Base-by-base conservation (phyloP, 2,888 invertebrate species). In the Digitonthophagus gazella region DNA sequence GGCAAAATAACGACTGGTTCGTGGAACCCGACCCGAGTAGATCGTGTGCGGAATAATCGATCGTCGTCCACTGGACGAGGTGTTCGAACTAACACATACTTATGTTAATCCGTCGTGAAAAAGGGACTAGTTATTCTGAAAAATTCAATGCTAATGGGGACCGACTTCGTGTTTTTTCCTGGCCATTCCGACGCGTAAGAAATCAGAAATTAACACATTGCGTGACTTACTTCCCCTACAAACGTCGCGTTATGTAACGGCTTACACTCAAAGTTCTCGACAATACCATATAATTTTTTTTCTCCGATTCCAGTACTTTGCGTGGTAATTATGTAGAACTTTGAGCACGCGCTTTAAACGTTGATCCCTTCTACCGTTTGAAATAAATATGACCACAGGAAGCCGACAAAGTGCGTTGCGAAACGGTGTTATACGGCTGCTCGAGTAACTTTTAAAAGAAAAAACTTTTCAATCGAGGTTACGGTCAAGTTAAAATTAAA, bases 41-140 rank as follows among this genome's bases (percentile, higher is more conserved):
- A 76, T 76, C 75, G 72, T 74, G 73, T 74, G 65, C 69, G 67
- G 75, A 75, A 76, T 75, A 76, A 76, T 76, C 76, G 75, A 77
- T 76, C 72, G 28, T 72, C 72, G 69, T 73, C 15, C 57, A 54
- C 28, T 44, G 3, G 28, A 44, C 28, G 28, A 44, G 44, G 20
- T 20, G 20, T 56, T 66, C 22, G 16, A 65, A 19, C 28, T 58
- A 44, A 74, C 67, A 70, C 76, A 77, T 77, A 75, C 75, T 77
- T 77, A 77, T 77, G 77, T 73, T 76, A 77, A 77, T 77, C 64
- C 15, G 5, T 22, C 57, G 19, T 64, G 68, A 57, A 44, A 66
- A 63, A 15, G 28, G 70, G 66, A 72, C 73, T 74, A 71, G 72
- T 71, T 72, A 71, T 71, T 75, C 72, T 72, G 74, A 74, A 75